These are phyloP conservation scores for Heliconius ismenius DNA, from an alignment of 2,888 invertebrate species.

Conservation along the genomic window DNA sequence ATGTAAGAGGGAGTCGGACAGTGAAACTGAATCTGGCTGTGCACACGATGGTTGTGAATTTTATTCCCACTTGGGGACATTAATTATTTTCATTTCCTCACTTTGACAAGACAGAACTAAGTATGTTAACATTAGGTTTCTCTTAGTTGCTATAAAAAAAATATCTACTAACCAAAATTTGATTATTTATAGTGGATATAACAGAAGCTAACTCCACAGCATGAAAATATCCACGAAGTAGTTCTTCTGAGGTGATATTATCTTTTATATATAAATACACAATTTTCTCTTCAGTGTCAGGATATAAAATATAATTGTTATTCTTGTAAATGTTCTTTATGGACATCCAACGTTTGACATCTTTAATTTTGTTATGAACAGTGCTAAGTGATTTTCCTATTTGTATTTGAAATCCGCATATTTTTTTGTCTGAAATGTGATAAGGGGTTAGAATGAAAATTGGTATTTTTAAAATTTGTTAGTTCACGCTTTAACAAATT, in stretches of 20 bases:
- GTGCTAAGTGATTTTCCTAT: slow-evolving; percentile 81
- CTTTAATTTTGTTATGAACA: slow-evolving; percentile 50
- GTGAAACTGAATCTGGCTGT: background rate
- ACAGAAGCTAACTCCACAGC: slow-evolving; percentile 79
- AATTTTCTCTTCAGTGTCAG: slow-evolving; percentile 66
- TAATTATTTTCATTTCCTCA: background rate
- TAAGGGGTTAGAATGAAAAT: background rate
- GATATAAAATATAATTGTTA: slow-evolving; percentile 80
- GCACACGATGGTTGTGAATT: background rate
- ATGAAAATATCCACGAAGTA: slow-evolving; percentile 87
- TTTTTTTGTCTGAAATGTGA: slow-evolving; percentile 35
- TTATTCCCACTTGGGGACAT: background rate
- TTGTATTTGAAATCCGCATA: slow-evolving; percentile 82
- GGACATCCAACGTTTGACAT: slow-evolving; percentile 58
- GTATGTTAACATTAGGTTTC: background rate
- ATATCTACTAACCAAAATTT: slow-evolving; percentile 54
- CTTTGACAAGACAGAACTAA: background rate
- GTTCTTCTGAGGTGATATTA: slow-evolving; percentile 74
- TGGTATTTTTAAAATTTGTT: too few relatives aligned
- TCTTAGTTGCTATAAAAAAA: background rate
- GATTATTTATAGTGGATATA: slow-evolving; percentile 61
- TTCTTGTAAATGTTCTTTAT: slow-evolving; percentile 71
- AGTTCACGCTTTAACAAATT: background rate
- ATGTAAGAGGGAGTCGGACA: too few relatives aligned
- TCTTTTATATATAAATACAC: slow-evolving; percentile 83